Evolutionary conservation across 2,113 vertebrate species (phyloP).

Genomic region (Terrapene triunguis): DNA sequence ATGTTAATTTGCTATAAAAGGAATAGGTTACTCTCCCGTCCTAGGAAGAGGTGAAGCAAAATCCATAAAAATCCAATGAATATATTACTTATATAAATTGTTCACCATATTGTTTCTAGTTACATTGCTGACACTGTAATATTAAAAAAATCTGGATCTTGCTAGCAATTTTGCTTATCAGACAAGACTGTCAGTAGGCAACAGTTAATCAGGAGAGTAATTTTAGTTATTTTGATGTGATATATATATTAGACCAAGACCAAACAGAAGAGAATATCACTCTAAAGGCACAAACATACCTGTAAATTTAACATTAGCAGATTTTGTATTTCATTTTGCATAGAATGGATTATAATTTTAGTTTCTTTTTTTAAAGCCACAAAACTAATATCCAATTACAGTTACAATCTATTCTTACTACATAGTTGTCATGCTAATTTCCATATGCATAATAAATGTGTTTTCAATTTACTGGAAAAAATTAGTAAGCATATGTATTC

Average conservation of each 20-base stretch:
- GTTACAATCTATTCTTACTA: constrained; percentile 2
- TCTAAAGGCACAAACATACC: constrained; percentile 10
- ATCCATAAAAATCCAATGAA: not conserved
- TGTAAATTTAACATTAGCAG: not conserved
- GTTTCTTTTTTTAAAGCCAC: constrained; percentile 15
- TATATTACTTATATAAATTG: not conserved
- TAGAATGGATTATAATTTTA: constrained; percentile 29
- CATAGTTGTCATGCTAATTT: constrained; percentile 45
- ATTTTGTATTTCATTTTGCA: constrained; percentile 36
- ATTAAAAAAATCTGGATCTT: constrained; percentile 29
- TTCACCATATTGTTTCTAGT: not conserved
- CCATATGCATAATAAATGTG: constrained; percentile 27
- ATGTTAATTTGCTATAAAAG: not conserved
- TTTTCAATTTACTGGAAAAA: constrained; percentile 47
- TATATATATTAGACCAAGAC: constrained; percentile 45
- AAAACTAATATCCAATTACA: constrained; percentile 34
- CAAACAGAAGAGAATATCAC: constrained; percentile 56
- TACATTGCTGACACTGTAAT: not conserved
- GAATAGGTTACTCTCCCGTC: not conserved
- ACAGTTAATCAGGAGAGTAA: constrained; percentile 29
- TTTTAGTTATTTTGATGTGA: constrained; percentile 39
- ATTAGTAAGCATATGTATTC: constrained; percentile 13
- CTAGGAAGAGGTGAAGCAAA: not conserved
- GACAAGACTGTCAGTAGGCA: constrained; percentile 42
- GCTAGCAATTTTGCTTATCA: constrained; percentile 17